These are phyloP conservation scores for Trilocha varians DNA, from an alignment of 2,888 invertebrate species.

Conservation along the genomic window DNA sequence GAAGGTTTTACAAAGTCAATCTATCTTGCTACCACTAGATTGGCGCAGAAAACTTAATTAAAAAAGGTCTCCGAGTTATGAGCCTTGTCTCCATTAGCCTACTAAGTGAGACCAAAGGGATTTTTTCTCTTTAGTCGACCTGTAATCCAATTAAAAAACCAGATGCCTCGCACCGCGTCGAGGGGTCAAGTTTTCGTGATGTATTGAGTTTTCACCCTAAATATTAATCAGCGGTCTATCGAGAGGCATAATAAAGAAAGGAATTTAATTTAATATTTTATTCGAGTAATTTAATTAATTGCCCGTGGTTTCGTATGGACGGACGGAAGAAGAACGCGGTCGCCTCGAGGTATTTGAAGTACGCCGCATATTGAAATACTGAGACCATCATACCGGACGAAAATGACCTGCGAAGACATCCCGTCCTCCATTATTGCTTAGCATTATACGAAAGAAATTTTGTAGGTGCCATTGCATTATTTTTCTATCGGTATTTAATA, in stretches of 20 bases:
- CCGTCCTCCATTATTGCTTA: slow-evolving; percentile 35
- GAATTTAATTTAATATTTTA: slow-evolving; percentile 45
- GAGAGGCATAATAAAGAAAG: slow-evolving; percentile 12
- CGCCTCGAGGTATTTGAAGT: slow-evolving; percentile 54
- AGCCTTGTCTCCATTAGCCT: slow-evolving; percentile 32
- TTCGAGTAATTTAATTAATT: slow-evolving; percentile 53
- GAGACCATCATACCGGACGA: slow-evolving; percentile 49
- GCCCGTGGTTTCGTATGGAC: slow-evolving; percentile 29
- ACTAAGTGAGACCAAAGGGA: slow-evolving; percentile 27
- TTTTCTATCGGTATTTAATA: too few species aligned
- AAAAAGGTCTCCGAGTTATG: slow-evolving; percentile 32
- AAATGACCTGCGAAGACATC: slow-evolving; percentile 43
- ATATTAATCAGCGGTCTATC: slow-evolving; percentile 10
- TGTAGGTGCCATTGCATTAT: not conserved
- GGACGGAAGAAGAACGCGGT: slow-evolving; percentile 36
- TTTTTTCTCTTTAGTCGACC: slow-evolving; percentile 25
- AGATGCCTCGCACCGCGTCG: slow-evolving; percentile 6
- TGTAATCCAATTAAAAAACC: slow-evolving; percentile 29
- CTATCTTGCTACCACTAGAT: not conserved
- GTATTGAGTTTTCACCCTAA: slow-evolving; percentile 1
- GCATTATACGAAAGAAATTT: slow-evolving; percentile 26
- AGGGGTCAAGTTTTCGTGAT: slow-evolving; percentile 2
- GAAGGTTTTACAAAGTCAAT: too few species aligned
- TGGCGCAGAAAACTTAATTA: slow-evolving; percentile 31
- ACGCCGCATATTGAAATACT: slow-evolving; percentile 65